phyloP scores from a whole-genome alignment of 2,888 invertebrate species.

The Penaeus monodon region DNA sequence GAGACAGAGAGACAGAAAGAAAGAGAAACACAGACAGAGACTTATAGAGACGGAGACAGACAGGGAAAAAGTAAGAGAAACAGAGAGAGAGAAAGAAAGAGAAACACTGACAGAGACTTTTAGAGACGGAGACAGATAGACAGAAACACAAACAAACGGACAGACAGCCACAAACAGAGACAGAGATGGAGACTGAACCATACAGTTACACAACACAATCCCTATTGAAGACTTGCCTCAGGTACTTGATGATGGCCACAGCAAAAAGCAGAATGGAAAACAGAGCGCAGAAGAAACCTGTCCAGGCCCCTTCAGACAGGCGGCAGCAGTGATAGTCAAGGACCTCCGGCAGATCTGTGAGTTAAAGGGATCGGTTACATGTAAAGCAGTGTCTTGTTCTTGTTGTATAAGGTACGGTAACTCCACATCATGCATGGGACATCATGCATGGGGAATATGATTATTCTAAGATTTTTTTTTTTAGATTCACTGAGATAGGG shows the following conservation, averaged over 20 bases:
- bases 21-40: too few species aligned
- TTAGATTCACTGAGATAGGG: too few species aligned
- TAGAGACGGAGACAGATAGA: not conserved
- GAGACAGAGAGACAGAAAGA: not conserved
- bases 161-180: too few species aligned
- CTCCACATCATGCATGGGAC: too few species aligned
- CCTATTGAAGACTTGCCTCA: conserved; percentile 10
- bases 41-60: not conserved
- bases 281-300: conserved; percentile 35
- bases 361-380: not conserved
- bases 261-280: conserved; percentile 28
- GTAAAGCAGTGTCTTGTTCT: not conserved
- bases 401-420: not conserved
- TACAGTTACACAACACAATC: too few species aligned
- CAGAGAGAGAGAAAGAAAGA: not conserved
- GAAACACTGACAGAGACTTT: not conserved
- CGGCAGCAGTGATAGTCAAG: conserved; percentile 16
- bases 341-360: not conserved
- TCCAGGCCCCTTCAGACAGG: conserved; percentile 34
- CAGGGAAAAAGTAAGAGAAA: too few species aligned
- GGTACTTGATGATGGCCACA: conserved; percentile 37
- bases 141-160: too few species aligned
- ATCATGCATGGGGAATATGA: too few species aligned
- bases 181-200: too few species aligned
- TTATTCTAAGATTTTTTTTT: too few species aligned